phyloP scores from a whole-genome alignment of 2,888 invertebrate species.

The Dusona sp. region DNA sequence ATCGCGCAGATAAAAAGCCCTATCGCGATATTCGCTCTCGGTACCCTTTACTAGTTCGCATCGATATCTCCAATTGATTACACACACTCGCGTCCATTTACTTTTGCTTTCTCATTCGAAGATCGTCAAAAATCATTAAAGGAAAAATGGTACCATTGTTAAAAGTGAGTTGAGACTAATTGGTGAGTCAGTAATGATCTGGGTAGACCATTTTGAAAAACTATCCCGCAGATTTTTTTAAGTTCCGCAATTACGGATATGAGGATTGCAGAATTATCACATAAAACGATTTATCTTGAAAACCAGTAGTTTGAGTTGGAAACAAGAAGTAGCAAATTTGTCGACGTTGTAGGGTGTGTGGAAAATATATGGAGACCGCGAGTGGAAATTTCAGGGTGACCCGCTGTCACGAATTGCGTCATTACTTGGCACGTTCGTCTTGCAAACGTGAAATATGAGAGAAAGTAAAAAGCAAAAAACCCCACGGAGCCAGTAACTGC shows the following conservation, averaged over 20 bases:
- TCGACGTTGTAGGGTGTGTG: background rate
- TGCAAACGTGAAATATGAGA: constrained; percentile 38
- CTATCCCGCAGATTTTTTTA: background rate
- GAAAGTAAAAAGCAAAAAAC: constrained; percentile 32
- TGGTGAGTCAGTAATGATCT: background rate
- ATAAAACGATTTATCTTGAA: background rate
- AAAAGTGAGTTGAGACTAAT: background rate
- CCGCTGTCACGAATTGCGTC: constrained; percentile 45
- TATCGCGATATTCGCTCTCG: background rate
- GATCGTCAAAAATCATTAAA: background rate
- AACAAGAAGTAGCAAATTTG: background rate
- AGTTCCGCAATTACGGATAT: background rate
- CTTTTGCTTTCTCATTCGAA: background rate
- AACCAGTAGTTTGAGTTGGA: background rate
- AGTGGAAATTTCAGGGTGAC: constrained; percentile 26
- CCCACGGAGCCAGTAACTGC: constrained; percentile 35
- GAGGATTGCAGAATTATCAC: background rate
- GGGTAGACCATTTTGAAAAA: background rate
- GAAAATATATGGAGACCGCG: background rate
- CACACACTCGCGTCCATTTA: background rate
- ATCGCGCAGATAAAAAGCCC: background rate
- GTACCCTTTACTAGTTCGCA: background rate
- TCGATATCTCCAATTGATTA: background rate
- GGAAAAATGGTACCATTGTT: background rate
- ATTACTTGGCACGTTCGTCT: constrained; percentile 49